phyloP scores from a whole-genome alignment of 2,888 invertebrate genomes.

The Shargacucullia verbasci region DNA sequence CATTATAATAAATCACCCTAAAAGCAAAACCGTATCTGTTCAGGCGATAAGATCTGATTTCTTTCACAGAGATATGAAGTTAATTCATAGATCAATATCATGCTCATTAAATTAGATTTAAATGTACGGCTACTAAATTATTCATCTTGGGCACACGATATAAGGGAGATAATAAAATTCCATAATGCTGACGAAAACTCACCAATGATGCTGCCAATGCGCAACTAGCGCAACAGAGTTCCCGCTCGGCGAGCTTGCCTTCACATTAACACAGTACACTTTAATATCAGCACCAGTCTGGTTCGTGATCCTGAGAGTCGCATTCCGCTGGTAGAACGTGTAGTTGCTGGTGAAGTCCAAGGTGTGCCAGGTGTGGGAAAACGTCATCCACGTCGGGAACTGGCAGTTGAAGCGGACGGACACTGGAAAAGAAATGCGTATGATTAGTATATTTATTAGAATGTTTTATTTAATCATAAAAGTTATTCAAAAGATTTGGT shows the following conservation, averaged over 20 bases:
- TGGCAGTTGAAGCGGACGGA: slow-evolving; percentile 93
- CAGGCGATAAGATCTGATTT: too few species aligned
- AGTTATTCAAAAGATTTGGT: too few species aligned
- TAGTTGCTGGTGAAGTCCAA: slow-evolving; percentile 95
- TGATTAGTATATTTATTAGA: too few species aligned
- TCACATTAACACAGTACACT: slow-evolving; percentile 91
- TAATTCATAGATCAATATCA: too few species aligned
- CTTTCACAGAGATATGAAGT: not conserved
- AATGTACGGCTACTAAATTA: too few species aligned
- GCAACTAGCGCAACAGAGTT: slow-evolving; percentile 88
- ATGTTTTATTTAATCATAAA: too few species aligned
- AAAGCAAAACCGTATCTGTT: too few species aligned
- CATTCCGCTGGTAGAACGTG: slow-evolving; percentile 94
- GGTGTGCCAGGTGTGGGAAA: slow-evolving; percentile 96
- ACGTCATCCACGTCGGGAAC: slow-evolving; percentile 96
- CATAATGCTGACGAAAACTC: too few species aligned
- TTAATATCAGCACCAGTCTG: slow-evolving; percentile 90
- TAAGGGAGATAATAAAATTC: too few species aligned
- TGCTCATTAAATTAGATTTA: too few species aligned
- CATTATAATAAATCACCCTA: too few species aligned
- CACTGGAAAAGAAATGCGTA: slow-evolving; percentile 82
- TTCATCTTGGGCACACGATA: too few species aligned
- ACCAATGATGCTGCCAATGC: slow-evolving; percentile 88
- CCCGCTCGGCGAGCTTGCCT: slow-evolving; percentile 86
- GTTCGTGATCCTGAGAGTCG: slow-evolving; percentile 92